Base-by-base conservation (phyloP, 2,113 vertebrate genomes). In the Sander lucioperca region DNA sequence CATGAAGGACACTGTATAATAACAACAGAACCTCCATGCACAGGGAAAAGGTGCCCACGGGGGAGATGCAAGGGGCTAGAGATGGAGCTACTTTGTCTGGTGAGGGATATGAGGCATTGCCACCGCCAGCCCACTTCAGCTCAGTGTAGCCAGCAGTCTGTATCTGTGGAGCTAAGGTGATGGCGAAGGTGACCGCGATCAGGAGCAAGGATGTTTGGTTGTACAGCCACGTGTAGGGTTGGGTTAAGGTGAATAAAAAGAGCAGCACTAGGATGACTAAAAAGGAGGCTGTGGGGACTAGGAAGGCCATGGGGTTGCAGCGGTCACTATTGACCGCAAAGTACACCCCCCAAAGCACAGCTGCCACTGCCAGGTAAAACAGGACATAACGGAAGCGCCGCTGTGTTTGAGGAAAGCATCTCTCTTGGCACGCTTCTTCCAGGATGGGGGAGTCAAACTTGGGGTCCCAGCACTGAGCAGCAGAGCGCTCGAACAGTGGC, bases 371-470 rank as follows among this genome's bases (percentile, higher is more conserved):
- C 19, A 97, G 94, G 94, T 99, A 99, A 91, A 97, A 96, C 18
- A 99, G 96, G 14, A 98, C 97, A 7, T 97, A 99, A 71, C 98
- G 97, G 88, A 99, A 99, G 79, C 97, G 96, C 63, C 97, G 96
- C 94, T 97, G 97, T n/a, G 97, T 97, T 94, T 99, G 98, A 0
- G 98, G 97, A 90, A 99, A 99, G 93, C 98, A 98, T 69, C 97
- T 94, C 90, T 99, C 97, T 89, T 97, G 95, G 83, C 98, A 99
- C 3, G 97, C 98, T 88, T 99, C 98, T 87, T 99, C 98, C 89
- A 99, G 93, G 79, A 98, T 97, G 73, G 96, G 86, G 0, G 98
- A 99, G 94, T 99, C 97, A 48, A 99, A 99, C 90, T 96, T 97
- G 80, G 98, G 98, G 93, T 99, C 96, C 98, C 98, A 99, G 96